Conservation (phyloP, 2,797 vertebrate genomes). For the Denticeps clupeoides region DNA sequence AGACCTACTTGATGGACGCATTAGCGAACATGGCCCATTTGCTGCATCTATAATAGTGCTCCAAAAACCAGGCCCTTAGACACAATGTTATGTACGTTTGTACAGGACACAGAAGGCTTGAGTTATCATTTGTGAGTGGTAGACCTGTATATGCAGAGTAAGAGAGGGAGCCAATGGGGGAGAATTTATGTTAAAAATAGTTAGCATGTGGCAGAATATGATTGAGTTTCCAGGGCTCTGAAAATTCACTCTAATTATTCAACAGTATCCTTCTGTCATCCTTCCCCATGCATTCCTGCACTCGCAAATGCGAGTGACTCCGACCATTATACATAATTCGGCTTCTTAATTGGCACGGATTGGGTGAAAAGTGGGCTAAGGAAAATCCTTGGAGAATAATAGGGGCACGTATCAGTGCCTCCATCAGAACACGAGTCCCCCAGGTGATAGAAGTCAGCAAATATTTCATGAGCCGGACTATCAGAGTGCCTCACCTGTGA, state of each 20-base stretch:
- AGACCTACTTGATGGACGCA: too few species aligned
- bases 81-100: not conserved
- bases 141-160: constrained; percentile 25
- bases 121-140: constrained; percentile 26
- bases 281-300: constrained; percentile 66
- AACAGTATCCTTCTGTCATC: constrained; percentile 77
- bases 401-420: constrained; percentile 84
- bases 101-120: constrained; percentile 13
- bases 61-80: not conserved
- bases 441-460: constrained; percentile 81
- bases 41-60: too few species aligned
- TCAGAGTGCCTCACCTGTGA: constrained; percentile 64
- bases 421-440: constrained; percentile 85
- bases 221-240: constrained; percentile 74
- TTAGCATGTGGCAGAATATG: constrained; percentile 66
- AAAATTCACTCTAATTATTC: constrained; percentile 93
- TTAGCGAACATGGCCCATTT: too few species aligned
- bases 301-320: constrained; percentile 76
- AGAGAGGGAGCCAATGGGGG: constrained; percentile 28
- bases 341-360: constrained; percentile 88
- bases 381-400: constrained; percentile 81
- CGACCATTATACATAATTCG: constrained; percentile 94
- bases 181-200: constrained; percentile 75
- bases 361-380: constrained; percentile 75
- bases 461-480: constrained; percentile 76